These are phyloP conservation scores for Momotus momota DNA, from an alignment of 2,797 vertebrate genomes.

Conservation along the genomic window DNA sequence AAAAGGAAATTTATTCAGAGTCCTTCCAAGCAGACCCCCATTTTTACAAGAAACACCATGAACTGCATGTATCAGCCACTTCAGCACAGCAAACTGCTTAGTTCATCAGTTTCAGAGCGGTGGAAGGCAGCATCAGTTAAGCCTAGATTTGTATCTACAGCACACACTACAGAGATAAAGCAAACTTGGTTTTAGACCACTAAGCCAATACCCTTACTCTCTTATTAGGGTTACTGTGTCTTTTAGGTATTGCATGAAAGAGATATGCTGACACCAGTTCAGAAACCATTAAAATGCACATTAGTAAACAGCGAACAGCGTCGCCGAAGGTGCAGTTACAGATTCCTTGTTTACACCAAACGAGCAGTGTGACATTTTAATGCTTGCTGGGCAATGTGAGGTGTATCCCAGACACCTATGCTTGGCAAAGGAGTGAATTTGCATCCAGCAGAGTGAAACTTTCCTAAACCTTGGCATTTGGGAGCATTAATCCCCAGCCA, in stretches of 20 bases:
- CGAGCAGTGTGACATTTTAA: neutral
- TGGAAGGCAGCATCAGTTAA: neutral
- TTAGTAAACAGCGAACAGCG: neutral
- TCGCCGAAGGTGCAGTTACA: neutral
- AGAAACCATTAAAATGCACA: neutral
- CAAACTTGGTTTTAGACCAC: neutral
- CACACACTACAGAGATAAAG: neutral
- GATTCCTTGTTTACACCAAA: neutral
- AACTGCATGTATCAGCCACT: neutral
- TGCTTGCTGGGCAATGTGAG: neutral
- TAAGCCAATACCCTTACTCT: neutral
- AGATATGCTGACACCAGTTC: neutral
- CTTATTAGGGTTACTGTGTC: neutral
- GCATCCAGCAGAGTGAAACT: neutral
- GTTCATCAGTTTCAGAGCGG: neutral
- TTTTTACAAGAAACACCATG: conserved; percentile 21
- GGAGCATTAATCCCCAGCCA: neutral
- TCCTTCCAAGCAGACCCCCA: neutral
- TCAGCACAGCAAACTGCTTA: neutral
- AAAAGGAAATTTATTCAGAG: conserved; percentile 4
- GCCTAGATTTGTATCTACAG: conserved; percentile 7
- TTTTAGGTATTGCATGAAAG: neutral
- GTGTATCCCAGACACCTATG: neutral
- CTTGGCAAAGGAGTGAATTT: neutral
- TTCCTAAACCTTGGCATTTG: neutral